phyloP scores from a whole-genome alignment of 2,797 vertebrate genomes.

The Chelonia mydas region DNA sequence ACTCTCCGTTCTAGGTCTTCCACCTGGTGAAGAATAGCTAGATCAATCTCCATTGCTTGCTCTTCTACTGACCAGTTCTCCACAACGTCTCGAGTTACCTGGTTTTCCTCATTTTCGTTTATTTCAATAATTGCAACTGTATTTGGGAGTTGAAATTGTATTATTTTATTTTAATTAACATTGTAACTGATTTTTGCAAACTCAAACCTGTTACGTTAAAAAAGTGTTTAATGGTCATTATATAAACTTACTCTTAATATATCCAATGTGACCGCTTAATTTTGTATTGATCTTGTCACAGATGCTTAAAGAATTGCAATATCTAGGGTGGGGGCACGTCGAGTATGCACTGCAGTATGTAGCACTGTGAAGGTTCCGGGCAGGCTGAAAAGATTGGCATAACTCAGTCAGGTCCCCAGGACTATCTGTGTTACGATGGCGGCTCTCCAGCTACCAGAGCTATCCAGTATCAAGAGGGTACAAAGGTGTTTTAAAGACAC shows the following conservation, averaged over 20 bases:
- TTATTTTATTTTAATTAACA: slow-evolving; percentile 66
- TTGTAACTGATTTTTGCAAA: slow-evolving; percentile 34
- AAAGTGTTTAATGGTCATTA: slow-evolving; percentile 19
- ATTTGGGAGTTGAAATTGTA: slow-evolving; percentile 77
- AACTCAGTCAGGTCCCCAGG: not conserved
- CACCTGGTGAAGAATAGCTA: slow-evolving; percentile 91
- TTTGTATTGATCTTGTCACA: not conserved
- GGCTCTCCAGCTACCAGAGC: not conserved
- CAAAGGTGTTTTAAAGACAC: not conserved
- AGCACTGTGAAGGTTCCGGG: not conserved
- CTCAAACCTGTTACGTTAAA: slow-evolving; percentile 27
- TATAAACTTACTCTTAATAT: not conserved
- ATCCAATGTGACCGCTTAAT: not conserved
- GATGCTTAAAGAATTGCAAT: not conserved
- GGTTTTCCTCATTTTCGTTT: slow-evolving; percentile 86
- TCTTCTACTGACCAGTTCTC: slow-evolving; percentile 94
- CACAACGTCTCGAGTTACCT: slow-evolving; percentile 86
- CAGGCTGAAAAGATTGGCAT: not conserved
- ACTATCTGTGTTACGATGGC: not conserved
- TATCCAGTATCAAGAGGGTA: not conserved
- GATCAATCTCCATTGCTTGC: slow-evolving; percentile 93
- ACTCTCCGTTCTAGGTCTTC: slow-evolving; percentile 94
- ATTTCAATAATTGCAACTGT: slow-evolving; percentile 87
- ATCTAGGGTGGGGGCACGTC: not conserved
- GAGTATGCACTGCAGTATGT: not conserved